phyloP scores from a whole-genome alignment of 1,140 invertebrate species.

The Drosophila mojavensis region DNA sequence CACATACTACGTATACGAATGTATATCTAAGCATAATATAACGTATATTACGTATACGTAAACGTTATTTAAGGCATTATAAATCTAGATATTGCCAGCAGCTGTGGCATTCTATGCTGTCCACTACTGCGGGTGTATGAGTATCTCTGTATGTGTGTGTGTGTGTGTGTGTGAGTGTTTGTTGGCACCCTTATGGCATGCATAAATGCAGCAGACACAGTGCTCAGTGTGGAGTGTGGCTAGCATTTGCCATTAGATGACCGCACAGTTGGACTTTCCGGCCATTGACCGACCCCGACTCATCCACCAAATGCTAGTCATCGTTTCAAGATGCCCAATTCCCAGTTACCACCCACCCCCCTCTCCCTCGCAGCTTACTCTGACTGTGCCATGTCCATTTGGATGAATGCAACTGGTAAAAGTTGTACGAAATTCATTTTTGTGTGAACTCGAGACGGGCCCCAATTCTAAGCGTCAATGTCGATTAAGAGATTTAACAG shows the following conservation, averaged over 20 bases:
- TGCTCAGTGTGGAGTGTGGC: background rate
- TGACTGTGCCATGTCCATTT: conserved; percentile 22
- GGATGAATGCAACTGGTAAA: conserved; percentile 77
- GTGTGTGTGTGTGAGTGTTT: conserved; percentile 7
- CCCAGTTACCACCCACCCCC: too few species aligned
- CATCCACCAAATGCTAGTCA: background rate
- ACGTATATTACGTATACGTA: conserved; percentile 39
- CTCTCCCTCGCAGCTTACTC: background rate
- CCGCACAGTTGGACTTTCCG: conserved; percentile 71
- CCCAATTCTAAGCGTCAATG: conserved; percentile 68
- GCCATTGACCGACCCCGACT: conserved; percentile 9
- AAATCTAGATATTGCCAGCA: conserved; percentile 56
- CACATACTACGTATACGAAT: too few species aligned
- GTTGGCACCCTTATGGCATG: conserved; percentile 54
- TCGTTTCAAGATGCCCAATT: conserved; percentile 22
- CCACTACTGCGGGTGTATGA: background rate
- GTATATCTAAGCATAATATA: too few species aligned
- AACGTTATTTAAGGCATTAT: conserved; percentile 70
- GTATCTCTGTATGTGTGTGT: background rate
- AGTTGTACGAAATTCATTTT: conserved; percentile 69
- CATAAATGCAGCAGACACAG: conserved; percentile 20
- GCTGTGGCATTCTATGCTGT: conserved; percentile 9
- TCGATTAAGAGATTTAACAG: conserved; percentile 78
- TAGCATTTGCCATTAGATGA: conserved; percentile 68
- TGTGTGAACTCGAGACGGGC: conserved; percentile 16